Evolutionary conservation across 2,113 vertebrate species (phyloP), one percentile per base, ranked within the genome.

Genomic region (Loxodonta africana): DNA sequence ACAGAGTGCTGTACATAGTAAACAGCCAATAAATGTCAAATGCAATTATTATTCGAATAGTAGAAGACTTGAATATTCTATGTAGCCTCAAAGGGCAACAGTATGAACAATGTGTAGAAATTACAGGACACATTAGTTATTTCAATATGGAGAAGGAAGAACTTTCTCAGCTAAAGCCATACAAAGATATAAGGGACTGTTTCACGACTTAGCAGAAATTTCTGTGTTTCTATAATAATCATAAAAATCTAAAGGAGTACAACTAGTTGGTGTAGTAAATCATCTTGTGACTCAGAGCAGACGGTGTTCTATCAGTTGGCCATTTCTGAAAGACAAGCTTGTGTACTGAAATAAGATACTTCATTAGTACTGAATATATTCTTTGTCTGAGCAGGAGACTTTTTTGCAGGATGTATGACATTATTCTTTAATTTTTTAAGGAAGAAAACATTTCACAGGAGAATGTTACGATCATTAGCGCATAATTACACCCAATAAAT

Each of bases 1-100:
- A 69, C 57, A 53, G 83, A 28, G 48, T 11, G 7, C 15, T 87
- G 26, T 78, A 41, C 37, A 33, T 46, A 93, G 81, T 95, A 88
- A 96, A 95, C 33, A 92, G 74, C 91, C 67, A 89, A 53, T 90
- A 90, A 96, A 89, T 83, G 84, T 71, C 91, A 94, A 76, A 71
- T 48, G 20, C 46, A 80, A 90, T 87, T 83, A 53, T 67, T 28
- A 80, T 69, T 92, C 41, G 33, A 83, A 46, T 25, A 26, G 30
- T 73, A 74, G 74, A 92, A 65, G 41, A 10, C 2, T 83, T 48
- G 11, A 80, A 44, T 44, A 17, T 48, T 53, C 77, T 74, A n/a
- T 88, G 77, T 80, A 33, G 51, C 23, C 69, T 95, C 88, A 78
- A 60, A 89, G 67, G 26, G 23, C 48, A 96, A 77, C 26, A 48